phyloP scores from a whole-genome alignment of 2,888 invertebrate species.

The Tanytarsus gracilentus region DNA sequence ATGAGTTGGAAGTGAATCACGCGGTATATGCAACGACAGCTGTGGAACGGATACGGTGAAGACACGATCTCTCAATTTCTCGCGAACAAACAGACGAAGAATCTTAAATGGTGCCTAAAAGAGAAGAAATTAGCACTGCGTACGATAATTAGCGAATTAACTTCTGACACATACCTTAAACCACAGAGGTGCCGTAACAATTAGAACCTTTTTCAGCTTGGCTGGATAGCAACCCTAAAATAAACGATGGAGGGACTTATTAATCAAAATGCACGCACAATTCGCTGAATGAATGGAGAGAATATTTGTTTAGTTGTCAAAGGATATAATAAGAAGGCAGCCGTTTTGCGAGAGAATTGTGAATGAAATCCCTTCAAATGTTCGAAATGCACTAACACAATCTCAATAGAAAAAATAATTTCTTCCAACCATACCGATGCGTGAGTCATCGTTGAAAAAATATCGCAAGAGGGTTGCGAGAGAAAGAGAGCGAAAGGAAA shows the following conservation, averaged over 20 bases:
- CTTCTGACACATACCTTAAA: constrained; percentile 65
- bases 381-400: too few relatives aligned
- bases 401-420: too few relatives aligned
- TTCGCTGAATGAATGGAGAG: too few relatives aligned
- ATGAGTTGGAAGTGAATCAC: constrained; percentile 76
- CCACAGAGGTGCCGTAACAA: constrained; percentile 96
- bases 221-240: constrained; percentile 94
- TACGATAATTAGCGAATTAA: neutral
- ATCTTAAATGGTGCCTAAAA: constrained; percentile 82
- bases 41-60: constrained; percentile 90
- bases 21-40: constrained; percentile 80
- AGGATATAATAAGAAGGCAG: too few relatives aligned
- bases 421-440: too few relatives aligned
- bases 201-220: constrained; percentile 90
- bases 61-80: constrained; percentile 90
- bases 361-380: too few relatives aligned
- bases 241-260: constrained; percentile 31
- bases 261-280: too few relatives aligned
- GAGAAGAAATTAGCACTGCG: neutral
- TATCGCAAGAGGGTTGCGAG: neutral
- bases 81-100: constrained; percentile 85
- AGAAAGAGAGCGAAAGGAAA: neutral
- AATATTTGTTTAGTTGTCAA: too few relatives aligned
- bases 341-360: too few relatives aligned
- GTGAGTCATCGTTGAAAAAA: neutral